Evolutionary conservation across 30 jellyfish, hydroid and myxozoan genomes (phyloP).

Genomic region (Cassiopea andromeda): DNA sequence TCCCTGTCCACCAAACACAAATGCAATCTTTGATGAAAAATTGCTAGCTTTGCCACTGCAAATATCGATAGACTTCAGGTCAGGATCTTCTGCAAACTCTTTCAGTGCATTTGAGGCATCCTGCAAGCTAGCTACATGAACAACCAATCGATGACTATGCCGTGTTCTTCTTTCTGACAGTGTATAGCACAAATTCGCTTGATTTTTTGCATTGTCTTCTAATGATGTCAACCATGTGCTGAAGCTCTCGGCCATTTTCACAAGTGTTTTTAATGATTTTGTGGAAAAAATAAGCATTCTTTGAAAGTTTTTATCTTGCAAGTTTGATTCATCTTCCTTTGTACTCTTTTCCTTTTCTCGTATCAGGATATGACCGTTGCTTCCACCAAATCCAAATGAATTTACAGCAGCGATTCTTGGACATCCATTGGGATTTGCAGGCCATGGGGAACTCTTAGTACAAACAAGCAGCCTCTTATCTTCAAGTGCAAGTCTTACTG

Average conservation of each 20-base stretch:
- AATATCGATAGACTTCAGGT: conserved; percentile 5
- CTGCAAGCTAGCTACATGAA: neutral
- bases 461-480: conserved; percentile 23
- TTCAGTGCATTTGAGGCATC: conserved; percentile 11
- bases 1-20: conserved; percentile 72
- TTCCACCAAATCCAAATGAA: conserved; percentile 74
- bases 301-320: neutral
- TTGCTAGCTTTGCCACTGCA: conserved; percentile 23
- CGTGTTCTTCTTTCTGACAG: conserved; percentile 46
- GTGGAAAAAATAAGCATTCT: conserved; percentile 32
- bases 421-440: neutral
- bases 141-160: conserved; percentile 41
- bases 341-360: neutral
- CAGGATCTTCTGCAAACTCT: conserved; percentile 13
- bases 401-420: conserved; percentile 57
- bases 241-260: conserved; percentile 31
- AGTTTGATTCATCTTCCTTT: neutral
- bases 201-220: conserved; percentile 15
- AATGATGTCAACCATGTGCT: conserved; percentile 14
- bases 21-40: conserved; percentile 21
- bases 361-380: conserved; percentile 56
- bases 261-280: conserved; percentile 35
- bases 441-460: conserved; percentile 26
- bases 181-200: conserved; percentile 40
- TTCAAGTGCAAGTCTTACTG: conserved; percentile 40